Percentiles rank a stretch among this genome's conserved stretches.
Evolutionary conservation across 2,888 invertebrate species (phyloP).

Genomic region (Automeris io): DNA sequence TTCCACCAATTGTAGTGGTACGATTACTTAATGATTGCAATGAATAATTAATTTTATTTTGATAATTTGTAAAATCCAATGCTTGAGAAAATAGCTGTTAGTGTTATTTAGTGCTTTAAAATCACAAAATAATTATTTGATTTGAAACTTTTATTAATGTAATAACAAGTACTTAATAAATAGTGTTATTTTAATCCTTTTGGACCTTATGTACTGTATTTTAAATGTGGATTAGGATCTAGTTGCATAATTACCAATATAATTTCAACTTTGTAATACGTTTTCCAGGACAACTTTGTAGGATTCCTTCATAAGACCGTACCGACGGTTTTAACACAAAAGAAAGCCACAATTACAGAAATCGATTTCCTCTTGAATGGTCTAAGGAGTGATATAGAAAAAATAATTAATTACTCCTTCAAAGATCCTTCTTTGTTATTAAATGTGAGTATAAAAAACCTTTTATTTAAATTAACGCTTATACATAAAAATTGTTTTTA

Average conservation of each 20-base stretch:
- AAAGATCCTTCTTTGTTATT: conserved; percentile 87
- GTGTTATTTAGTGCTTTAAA: too few relatives aligned
- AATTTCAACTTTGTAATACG: background rate
- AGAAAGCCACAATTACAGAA: conserved; percentile 45
- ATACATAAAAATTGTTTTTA: too few relatives aligned
- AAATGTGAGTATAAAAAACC: conserved; percentile 76
- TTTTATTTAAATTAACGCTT: too few relatives aligned
- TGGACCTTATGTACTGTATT: background rate
- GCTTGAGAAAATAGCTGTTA: too few relatives aligned
- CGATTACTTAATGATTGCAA: too few relatives aligned
- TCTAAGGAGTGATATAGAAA: conserved; percentile 74
- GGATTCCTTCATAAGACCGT: conserved; percentile 35
- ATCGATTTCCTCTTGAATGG: conserved; percentile 64
- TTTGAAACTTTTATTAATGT: too few relatives aligned
- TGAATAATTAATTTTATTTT: too few relatives aligned
- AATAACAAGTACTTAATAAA: too few relatives aligned
- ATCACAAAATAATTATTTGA: too few relatives aligned
- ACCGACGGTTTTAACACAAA: conserved; percentile 47
- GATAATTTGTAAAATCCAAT: too few relatives aligned
- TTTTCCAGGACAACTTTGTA: conserved; percentile 45
- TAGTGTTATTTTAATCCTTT: too few relatives aligned
- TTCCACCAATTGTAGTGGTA: too few relatives aligned
- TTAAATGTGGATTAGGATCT: background rate
- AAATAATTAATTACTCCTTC: conserved; percentile 85
- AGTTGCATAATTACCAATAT: background rate